Percentiles rank a stretch among this genome's conserved stretches.
These are phyloP conservation scores for Ommatoiulus sabulosus DNA, from an alignment of 2,888 invertebrate species.

Conservation along the genomic window DNA sequence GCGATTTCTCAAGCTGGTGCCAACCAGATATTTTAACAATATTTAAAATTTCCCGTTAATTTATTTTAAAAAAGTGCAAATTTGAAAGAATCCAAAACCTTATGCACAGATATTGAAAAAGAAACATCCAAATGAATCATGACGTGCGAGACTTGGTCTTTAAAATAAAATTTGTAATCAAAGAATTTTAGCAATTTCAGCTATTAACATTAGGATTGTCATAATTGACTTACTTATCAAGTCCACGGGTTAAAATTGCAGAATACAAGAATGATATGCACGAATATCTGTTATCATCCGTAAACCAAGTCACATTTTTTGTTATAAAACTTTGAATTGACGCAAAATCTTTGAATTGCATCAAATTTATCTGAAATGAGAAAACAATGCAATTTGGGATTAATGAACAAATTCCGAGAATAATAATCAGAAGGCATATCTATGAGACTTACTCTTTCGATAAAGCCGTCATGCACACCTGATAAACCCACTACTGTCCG, in stretches of 20 bases:
- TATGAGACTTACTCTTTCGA: not conserved
- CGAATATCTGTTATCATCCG: constrained; percentile 64
- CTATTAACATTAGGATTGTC: not conserved
- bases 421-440: not conserved
- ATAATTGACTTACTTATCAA: constrained; percentile 66
- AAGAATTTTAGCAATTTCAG: too few relatives aligned
- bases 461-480: constrained; percentile 50
- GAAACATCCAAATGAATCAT: too few relatives aligned
- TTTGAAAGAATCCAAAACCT: too few relatives aligned
- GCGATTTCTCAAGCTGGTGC: too few relatives aligned
- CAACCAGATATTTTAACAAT: too few relatives aligned
- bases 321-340: constrained; percentile 29
- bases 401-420: not conserved
- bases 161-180: too few relatives aligned
- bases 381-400: not conserved
- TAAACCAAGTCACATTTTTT: constrained; percentile 65
- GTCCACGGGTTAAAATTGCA: constrained; percentile 68
- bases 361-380: constrained; percentile 42
- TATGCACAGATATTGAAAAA: too few relatives aligned
- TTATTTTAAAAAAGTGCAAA: too few relatives aligned
- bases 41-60: too few relatives aligned
- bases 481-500: not conserved
- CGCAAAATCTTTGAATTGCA: constrained; percentile 49
- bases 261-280: constrained; percentile 69
- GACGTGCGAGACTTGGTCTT: too few relatives aligned